phyloP scores from a whole-genome alignment of 2,888 invertebrate genomes.

The Thereva unica region DNA sequence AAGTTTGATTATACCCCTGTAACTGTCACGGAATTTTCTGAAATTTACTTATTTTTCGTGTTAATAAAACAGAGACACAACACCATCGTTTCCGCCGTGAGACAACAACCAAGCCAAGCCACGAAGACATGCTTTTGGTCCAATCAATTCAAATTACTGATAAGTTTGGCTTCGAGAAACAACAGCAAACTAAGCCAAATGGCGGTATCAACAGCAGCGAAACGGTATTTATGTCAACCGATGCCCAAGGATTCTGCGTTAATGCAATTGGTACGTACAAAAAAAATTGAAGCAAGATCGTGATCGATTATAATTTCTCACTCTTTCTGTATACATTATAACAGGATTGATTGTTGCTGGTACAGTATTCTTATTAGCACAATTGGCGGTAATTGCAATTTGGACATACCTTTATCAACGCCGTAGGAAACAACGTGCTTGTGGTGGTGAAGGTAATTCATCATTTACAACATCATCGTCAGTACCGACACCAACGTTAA shows the following conservation, averaged over 20 bases:
- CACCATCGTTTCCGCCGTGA: constrained; percentile 49
- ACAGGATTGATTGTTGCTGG: constrained; percentile 80
- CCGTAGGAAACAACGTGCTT: constrained; percentile 61
- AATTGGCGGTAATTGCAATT: constrained; percentile 82
- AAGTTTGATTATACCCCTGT: background rate
- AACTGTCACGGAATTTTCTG: constrained; percentile 1
- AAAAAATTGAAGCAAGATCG: background rate
- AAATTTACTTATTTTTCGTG: constrained; percentile 16
- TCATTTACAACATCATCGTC: constrained; percentile 48
- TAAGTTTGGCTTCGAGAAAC: constrained; percentile 83
- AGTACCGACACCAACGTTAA: constrained; percentile 66
- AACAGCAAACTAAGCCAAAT: constrained; percentile 61
- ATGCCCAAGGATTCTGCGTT: constrained; percentile 59
- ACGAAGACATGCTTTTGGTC: constrained; percentile 83
- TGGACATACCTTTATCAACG: constrained; percentile 90
- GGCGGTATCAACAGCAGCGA: constrained; percentile 64
- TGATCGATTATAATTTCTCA: background rate
- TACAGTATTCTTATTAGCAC: constrained; percentile 82
- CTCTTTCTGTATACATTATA: background rate
- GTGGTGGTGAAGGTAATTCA: constrained; percentile 46
- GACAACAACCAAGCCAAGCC: constrained; percentile 57
- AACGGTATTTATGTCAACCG: constrained; percentile 71
- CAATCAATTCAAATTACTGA: constrained; percentile 92
- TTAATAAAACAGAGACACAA: constrained; percentile 20
- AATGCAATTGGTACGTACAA: constrained; percentile 57